These are phyloP conservation scores for Liolophura sinensis DNA, from an alignment of 1,140 invertebrate genomes.

Conservation along the genomic window DNA sequence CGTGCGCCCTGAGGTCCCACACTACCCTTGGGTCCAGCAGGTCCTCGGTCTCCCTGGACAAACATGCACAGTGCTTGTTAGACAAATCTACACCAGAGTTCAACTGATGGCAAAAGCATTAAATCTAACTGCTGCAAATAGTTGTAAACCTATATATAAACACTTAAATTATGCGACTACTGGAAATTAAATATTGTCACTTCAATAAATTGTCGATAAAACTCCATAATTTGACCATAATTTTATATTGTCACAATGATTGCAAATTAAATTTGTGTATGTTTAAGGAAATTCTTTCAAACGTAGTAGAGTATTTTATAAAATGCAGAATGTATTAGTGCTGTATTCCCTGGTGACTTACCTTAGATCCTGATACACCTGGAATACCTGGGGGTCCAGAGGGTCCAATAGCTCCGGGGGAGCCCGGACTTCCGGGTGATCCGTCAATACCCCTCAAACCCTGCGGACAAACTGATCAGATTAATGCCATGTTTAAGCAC, in stretches of 20 bases:
- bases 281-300: slow-evolving; percentile 1
- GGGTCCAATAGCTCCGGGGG: slow-evolving; percentile 61
- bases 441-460: slow-evolving; percentile 73
- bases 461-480: slow-evolving; percentile 23
- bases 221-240: background rate
- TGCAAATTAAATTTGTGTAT: background rate
- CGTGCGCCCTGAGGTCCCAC: slow-evolving; percentile 78
- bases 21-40: slow-evolving; percentile 75
- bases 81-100: background rate
- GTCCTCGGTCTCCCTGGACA: slow-evolving; percentile 77
- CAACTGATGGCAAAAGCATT: background rate
- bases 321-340: background rate
- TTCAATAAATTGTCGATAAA: too few relatives aligned
- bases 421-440: slow-evolving; percentile 70
- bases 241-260: background rate
- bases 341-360: slow-evolving; percentile 10
- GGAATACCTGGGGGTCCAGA: slow-evolving; percentile 45
- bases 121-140: background rate
- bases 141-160: background rate
- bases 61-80: background rate
- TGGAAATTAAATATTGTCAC: too few relatives aligned
- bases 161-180: background rate
- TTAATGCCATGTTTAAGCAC: background rate
- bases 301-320: background rate
- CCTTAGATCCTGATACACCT: slow-evolving; percentile 44